Evolutionary conservation across 1,140 invertebrate species (phyloP), one percentile per base, ranked within the genome.

Genomic region (Drosophila kohkoa): DNA sequence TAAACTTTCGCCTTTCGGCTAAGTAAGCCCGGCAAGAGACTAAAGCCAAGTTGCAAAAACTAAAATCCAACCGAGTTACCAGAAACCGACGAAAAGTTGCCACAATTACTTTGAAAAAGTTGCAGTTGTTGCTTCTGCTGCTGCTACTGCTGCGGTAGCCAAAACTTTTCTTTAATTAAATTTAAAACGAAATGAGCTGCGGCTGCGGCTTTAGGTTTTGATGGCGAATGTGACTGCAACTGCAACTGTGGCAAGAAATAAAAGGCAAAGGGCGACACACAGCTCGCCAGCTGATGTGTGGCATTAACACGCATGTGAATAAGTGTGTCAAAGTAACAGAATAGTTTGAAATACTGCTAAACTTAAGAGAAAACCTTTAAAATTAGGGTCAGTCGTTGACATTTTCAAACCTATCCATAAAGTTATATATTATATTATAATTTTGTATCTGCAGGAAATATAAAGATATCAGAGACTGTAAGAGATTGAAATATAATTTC

Each of bases 131-230:
- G 49, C 43, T 54, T 43, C 59, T 38, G 35, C 35, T 2, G 68
- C 58, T 55, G 60, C 67, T 62, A 46, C 70, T 62, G 48, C 20
- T 51, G 79, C 45, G 69, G 68, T 64, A 54, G 41, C 58, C 67
- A 74, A 88, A 88, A 88, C 54, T 88, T 88, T 88, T 75, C 77
- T 81, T 83, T 88, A 88, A 88, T 88, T 88, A 88, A 88, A 88
- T 88, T 88, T 88, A 83, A 87, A 89, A 83, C 70, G 67, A 88
- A 88, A 89, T 89, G 83, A 88, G 83, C 83, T 87, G 74, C 77
- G 77, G 80, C 52, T 81, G 51, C 30, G 35, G 35, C 48, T n/a
- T 8, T 13, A n/a, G 41, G 11, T 43, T 38, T 38, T 7, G 35
- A 38, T 38, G 35, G 11, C 11, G 32, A 51, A 46, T 16, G 46